Conservation (phyloP, 2,113 vertebrate species). For the Phalacrocorax brasilianus region DNA sequence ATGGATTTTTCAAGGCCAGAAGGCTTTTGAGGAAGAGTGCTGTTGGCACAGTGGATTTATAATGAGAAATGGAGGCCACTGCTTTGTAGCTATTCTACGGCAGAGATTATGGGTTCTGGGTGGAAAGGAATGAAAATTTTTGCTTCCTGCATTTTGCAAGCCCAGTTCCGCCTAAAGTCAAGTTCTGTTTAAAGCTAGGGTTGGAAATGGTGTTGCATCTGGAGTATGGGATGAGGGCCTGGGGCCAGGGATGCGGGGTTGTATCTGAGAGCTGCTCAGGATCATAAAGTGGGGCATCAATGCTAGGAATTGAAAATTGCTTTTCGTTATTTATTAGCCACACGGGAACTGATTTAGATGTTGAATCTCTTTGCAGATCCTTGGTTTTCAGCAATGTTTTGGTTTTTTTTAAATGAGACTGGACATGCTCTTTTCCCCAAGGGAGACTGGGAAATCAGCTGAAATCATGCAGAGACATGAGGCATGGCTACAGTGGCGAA, state of each 20-base stretch:
- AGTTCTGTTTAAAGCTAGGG: not conserved
- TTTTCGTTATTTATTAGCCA: not conserved
- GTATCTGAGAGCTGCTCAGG: not conserved
- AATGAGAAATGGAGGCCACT: not conserved
- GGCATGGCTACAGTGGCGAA: not conserved
- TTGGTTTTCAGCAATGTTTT: not conserved
- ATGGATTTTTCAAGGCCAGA: not conserved
- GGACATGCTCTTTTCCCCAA: not conserved
- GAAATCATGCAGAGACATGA: slow-evolving; percentile 25
- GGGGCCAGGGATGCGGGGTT: not conserved
- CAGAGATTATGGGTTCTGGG: not conserved
- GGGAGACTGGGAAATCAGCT: not conserved
- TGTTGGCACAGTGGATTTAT: not conserved
- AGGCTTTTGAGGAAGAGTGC: not conserved
- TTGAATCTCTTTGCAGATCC: not conserved
- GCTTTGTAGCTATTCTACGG: not conserved
- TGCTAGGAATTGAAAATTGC: not conserved
- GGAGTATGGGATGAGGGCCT: not conserved
- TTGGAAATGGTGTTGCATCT: not conserved
- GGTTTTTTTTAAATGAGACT: not conserved
- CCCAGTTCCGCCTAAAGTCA: not conserved
- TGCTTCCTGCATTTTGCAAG: not conserved
- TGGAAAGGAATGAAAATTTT: not conserved
- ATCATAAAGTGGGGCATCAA: not conserved
- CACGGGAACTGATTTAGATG: not conserved